Evolutionary conservation across 53 echinoderm and acorn worm genomes (phyloP), one percentile per base, ranked within the genome.

Genomic region (Stichopus horrens): DNA sequence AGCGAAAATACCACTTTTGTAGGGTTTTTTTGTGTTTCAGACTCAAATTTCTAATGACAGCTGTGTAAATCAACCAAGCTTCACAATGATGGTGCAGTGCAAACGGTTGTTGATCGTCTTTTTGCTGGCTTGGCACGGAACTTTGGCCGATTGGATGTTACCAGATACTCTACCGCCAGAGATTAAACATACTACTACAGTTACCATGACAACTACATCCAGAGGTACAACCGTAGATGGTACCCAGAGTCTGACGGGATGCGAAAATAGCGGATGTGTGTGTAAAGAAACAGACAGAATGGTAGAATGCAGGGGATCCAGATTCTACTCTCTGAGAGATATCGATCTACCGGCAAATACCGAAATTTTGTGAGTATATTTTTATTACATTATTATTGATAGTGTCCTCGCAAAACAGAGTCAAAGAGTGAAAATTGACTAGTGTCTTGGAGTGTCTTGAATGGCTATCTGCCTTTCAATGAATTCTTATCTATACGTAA

Each of bases 341-440:
- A 81, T 81, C 57, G 21, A 23, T 54, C 57, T 81, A 81, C 81
- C 81, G 18, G 6, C 81, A 22, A 58, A 81, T 20, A 81, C 81
- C 5, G 81, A 81, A 81, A 81, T 81, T 5, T 81, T 81, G 81
- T 81, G 58, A 81, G 81, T 81, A 81, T 71, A 81, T 71, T 0
- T 37, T 37, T 37, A 2, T 37, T 37, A 37, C 37, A 37, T 37
- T 37, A 37, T 37, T 37, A 37, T 37, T 37, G 37, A 37, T 37
- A 37, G 37, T 37, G 37, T 37, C 37, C 37, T 37, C 37, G 37
- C 37, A 37, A 37, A 37, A 37, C 37, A 37, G 37, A 37, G 37
- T 37, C 37, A 37, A 37, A 37, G 37, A 37, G 37, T 37, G 37
- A 37, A 37, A 37, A 37, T 37, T 37, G 2, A 37, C 37, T 37